These are phyloP conservation scores for Amphiprion clarkii DNA, from an alignment of 2,797 vertebrate species.

Conservation along the genomic window DNA sequence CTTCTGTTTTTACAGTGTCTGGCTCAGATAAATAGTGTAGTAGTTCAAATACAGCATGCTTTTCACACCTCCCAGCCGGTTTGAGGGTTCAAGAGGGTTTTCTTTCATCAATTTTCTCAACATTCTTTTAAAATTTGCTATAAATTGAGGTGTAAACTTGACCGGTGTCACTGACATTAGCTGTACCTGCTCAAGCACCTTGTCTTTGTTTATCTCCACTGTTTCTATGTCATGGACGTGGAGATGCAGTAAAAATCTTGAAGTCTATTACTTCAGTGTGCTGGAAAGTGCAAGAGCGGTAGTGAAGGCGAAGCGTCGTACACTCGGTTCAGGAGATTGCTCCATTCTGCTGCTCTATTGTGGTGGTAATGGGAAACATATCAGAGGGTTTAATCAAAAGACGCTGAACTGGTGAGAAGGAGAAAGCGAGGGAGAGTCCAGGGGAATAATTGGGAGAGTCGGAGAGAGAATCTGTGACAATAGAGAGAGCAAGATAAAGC, in stretches of 20 bases:
- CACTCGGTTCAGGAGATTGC: slow-evolving; percentile 45
- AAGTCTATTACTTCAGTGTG: not conserved
- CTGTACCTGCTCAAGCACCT: no score
- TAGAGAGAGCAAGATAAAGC: slow-evolving; percentile 35
- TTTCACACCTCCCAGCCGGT: no score
- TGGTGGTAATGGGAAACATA: slow-evolving; percentile 66
- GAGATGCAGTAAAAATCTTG: not conserved
- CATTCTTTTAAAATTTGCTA: no score
- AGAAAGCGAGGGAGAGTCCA: slow-evolving; percentile 12
- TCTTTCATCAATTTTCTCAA: no score
- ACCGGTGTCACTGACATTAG: not conserved
- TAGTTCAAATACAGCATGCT: no score
- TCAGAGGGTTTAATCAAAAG: slow-evolving; percentile 65
- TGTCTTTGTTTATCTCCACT: not conserved
- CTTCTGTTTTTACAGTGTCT: no score
- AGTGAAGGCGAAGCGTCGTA: slow-evolving; percentile 19
- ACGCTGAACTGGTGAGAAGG: slow-evolving; percentile 24
- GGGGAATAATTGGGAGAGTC: slow-evolving; percentile 33
- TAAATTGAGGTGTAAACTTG: no score
- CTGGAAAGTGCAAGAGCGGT: slow-evolving; percentile 1
- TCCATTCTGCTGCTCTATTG: slow-evolving; percentile 52
- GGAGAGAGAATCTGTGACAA: slow-evolving; percentile 30
- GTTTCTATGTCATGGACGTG: not conserved
- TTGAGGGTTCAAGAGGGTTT: no score
- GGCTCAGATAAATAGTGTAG: no score